Evolutionary conservation across 2,888 invertebrate species (phyloP), one percentile per base, ranked within the genome.

Genomic region (Aethes cnicana): DNA sequence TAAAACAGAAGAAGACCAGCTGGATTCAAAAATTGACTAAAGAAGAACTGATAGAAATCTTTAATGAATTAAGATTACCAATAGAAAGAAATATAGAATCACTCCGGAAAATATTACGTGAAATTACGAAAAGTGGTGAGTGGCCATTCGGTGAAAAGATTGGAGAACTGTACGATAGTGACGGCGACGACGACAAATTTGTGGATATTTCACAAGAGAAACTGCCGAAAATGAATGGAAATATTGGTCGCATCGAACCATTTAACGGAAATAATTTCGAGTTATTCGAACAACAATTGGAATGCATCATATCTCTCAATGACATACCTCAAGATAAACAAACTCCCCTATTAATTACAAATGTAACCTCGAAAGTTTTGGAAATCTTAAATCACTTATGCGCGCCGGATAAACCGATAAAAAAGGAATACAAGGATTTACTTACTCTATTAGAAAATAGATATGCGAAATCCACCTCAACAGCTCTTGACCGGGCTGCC

Each of bases 201-300:
- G n/a, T n/a, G n/a, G n/a, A n/a, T n/a, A n/a, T n/a, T n/a, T n/a
- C n/a, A n/a, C n/a, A n/a, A n/a, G n/a, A n/a, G n/a, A n/a, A n/a
- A n/a, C n/a, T n/a, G n/a, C n/a, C n/a, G n/a, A n/a, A n/a, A n/a
- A n/a, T n/a, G n/a, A n/a, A n/a, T n/a, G n/a, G n/a, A n/a, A n/a
- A n/a, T n/a, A n/a, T n/a, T n/a, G n/a, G n/a, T n/a, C n/a, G n/a
- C n/a, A n/a, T 33, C 7, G 8, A 39, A 30, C 17, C 25, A 5
- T 48, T 48, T 26, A 18, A 48, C 17, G 48, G 41, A 11, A 9
- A 33, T 3, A 42, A 42, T 7, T 49, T 17, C 17, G 18, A 42
- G 4, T 20, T 41, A 28, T 49, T 49, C 16, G 41, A 49, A 28
- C 42, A 42, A 17, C 49, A 49, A 42, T 16, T 49, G n/a, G 33